Evolutionary conservation across 2,888 invertebrate species (phyloP), one percentile per base, ranked within the genome.

Genomic region (Apodemia hepburni): DNA sequence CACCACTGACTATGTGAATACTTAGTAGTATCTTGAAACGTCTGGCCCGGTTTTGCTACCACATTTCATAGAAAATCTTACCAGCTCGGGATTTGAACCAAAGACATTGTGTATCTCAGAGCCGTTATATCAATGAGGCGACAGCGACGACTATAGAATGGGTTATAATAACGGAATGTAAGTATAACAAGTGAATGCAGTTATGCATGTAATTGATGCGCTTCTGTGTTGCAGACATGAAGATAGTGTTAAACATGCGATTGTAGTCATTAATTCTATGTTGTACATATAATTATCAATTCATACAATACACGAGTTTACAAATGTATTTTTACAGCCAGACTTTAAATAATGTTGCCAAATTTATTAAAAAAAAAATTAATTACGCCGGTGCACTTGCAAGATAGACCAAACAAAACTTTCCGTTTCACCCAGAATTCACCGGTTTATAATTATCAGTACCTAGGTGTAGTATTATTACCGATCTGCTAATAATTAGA

Each of bases 191-290:
- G 42, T 45, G 42, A 45, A 45, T 6, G 42, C 42, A 45, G 42
- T 45, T 45, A 45, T 45, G 42, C 42, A 49, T 49, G 8, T 49
- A 18, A 49, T 49, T 49, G 49, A 49, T 27, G 27, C 22, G 54
- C 54, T 27, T 54, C 15, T 54, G 7, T 54, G 27, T 54, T 27
- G 22, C 15, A 27, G 22, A 12, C 27, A 12, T 22, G 51, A 18
- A 22, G 1, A 51, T 9, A 9, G 22, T 22, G 12, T 18, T 3
- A 12, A 22, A 27, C 51, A 51, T 22, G 51, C 51, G 12, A 51
- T 49, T 49, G n/a, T 2, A 45, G n/a, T 45, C 15, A 15, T 3
- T 45, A n/a, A 45, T 45, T 51, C 11, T 11, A 22, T 22, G 22
- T 22, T 12, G 22, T 22, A 18, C 18, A 9, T 49, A 9, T 2